phyloP scores from a whole-genome alignment of 2,113 vertebrate species.

The Ceyx margarethae region DNA sequence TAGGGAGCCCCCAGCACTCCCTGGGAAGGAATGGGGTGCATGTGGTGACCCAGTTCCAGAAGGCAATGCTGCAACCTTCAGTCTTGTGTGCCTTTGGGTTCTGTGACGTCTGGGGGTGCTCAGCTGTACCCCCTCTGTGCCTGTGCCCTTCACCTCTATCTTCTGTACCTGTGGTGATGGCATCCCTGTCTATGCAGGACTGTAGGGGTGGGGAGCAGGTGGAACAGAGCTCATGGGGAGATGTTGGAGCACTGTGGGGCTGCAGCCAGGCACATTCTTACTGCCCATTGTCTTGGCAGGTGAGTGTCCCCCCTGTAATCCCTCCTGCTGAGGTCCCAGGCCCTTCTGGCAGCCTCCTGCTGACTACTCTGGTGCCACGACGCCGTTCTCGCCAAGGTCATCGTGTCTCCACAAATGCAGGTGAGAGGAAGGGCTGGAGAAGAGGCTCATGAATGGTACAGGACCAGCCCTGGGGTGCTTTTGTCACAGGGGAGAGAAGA shows the following conservation, averaged over 20 bases:
- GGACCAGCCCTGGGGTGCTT: not conserved
- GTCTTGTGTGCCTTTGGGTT: not conserved
- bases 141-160: not conserved
- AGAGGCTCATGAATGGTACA: not conserved
- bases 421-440: not conserved
- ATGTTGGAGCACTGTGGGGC: not conserved
- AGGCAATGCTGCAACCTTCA: not conserved
- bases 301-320: constrained; percentile 46
- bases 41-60: not conserved
- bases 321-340: constrained; percentile 36
- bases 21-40: not conserved
- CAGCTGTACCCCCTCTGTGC: not conserved
- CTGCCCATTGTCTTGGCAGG: constrained; percentile 40
- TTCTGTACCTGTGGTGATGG: not conserved
- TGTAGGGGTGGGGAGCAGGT: not conserved
- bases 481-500: not conserved
- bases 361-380: constrained; percentile 41
- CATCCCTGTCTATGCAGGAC: not conserved
- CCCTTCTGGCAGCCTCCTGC: constrained; percentile 3
- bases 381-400: constrained; percentile 49
- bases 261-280: not conserved
- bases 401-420: not conserved
- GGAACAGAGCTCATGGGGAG: not conserved
- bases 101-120: not conserved
- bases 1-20: not conserved